Evolutionary conservation across 2,797 vertebrate genomes (phyloP), one percentile per base, ranked within the genome.

Genomic region (Anabas testudineus): DNA sequence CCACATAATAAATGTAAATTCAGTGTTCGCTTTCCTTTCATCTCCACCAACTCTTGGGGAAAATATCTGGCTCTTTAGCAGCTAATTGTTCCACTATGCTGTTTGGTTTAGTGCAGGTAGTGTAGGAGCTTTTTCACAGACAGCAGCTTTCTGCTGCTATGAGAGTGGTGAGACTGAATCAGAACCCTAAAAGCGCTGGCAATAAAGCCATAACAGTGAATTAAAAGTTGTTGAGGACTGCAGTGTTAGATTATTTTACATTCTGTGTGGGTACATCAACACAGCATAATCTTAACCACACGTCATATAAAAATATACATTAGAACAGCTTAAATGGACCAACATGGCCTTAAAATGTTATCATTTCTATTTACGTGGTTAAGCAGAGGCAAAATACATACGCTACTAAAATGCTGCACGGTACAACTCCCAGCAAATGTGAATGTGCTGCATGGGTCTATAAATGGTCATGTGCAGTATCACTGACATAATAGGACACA

Each of bases 241-340:
- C n/a, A n/a, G n/a, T n/a, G 30, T 12, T 18, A 5, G 24, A n/a
- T 59, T 21, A 14, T 60, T 3, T 7, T 10, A 7, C 10, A 46
- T 22, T 48, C n/a, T 14, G 5, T 26, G 2, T 53, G 56, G 18
- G 18, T 28, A 36, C 10, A 58, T 69, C 32, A 41, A 5, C 6
- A 3, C 7, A 28, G 28, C 28, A 3, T 7, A 3, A 28, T 28
- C 28, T 28, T 3, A 28, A 28, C 3, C 28, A 28, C 6, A 28
- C 28, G 28, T 28, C 28, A 3, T 28, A 28, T n/a, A 51, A 46
- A 67, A 47, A 6, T 36, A 67, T 26, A 55, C 34, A 69, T 70
- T 32, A 28, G 3, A 54, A 37, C 24, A 19, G 19, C 13, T 58
- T 18, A 7, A 63, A 34, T 32, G 41, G 26, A 26, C 3, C 10